Evolutionary conservation across 2,113 vertebrate genomes (phyloP).

Genomic region (Phainopepla nitens): DNA sequence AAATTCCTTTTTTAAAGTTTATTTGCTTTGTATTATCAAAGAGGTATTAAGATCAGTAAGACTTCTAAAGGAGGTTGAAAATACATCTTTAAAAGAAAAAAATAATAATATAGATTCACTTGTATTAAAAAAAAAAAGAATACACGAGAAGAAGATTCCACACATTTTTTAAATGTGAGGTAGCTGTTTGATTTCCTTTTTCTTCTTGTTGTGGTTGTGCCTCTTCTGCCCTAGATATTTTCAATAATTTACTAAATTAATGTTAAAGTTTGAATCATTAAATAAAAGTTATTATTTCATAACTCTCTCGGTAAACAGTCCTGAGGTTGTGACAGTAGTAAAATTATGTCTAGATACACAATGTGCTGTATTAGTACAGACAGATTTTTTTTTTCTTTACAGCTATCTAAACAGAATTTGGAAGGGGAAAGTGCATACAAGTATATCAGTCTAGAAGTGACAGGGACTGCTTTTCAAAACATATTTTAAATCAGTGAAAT

Average conservation of each 20-base stretch:
- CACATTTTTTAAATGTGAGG: neutral
- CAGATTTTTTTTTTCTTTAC: neutral
- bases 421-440: conserved; percentile 12
- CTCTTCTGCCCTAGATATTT: neutral
- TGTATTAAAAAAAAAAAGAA: neutral
- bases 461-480: conserved; percentile 22
- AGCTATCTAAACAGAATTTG: conserved; percentile 37
- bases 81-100: neutral
- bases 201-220: accelerated
- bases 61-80: neutral
- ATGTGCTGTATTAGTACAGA: neutral
- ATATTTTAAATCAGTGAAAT: conserved; percentile 46
- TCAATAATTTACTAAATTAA: neutral
- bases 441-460: conserved; percentile 27
- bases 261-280: neutral
- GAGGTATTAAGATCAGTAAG: neutral
- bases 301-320: neutral
- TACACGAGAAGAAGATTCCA: neutral
- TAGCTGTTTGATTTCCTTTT: neutral
- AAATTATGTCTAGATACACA: neutral
- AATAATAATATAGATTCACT: accelerated
- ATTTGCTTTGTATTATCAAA: neutral
- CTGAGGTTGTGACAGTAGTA: neutral
- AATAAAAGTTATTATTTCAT: neutral
- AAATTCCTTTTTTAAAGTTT: neutral